Conservation (phyloP, 2,888 invertebrate genomes). For the Acanthococcus lagerstroemiae region DNA sequence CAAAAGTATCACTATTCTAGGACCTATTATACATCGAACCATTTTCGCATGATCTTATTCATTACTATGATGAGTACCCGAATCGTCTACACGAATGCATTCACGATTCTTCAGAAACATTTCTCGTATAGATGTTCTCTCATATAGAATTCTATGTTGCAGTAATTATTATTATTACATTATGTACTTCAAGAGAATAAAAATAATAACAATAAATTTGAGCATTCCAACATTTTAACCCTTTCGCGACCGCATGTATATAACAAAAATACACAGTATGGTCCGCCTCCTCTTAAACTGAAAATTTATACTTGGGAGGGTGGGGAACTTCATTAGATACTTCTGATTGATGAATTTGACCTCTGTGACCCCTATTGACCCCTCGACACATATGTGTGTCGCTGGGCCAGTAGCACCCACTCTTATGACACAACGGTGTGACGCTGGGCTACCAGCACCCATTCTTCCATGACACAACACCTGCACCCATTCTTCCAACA, state of each 20-base stretch:
- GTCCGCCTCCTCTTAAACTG: neutral
- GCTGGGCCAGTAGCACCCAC: neutral
- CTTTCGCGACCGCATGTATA: neutral
- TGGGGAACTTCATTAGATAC: neutral
- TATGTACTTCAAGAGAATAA: too few species aligned
- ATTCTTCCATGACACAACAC: too few species aligned
- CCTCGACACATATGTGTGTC: neutral
- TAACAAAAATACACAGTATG: neutral
- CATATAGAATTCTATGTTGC: neutral
- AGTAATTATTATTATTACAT: too few species aligned
- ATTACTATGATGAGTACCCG: neutral
- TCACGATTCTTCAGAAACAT: neutral
- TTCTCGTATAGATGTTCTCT: neutral
- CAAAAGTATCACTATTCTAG: neutral
- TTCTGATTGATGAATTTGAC: neutral
- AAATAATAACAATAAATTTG: too few species aligned
- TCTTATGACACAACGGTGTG: neutral
- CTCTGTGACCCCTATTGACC: neutral
- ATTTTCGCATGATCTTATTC: neutral
- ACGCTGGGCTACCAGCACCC: neutral
- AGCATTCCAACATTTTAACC: too few species aligned
- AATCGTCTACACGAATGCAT: neutral
- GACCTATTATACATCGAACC: conserved; percentile 2
- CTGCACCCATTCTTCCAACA: too few species aligned
- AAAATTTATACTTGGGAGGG: neutral